Evolutionary conservation across 2,888 invertebrate species (phyloP).

Genomic region (Pyrrhia umbra): DNA sequence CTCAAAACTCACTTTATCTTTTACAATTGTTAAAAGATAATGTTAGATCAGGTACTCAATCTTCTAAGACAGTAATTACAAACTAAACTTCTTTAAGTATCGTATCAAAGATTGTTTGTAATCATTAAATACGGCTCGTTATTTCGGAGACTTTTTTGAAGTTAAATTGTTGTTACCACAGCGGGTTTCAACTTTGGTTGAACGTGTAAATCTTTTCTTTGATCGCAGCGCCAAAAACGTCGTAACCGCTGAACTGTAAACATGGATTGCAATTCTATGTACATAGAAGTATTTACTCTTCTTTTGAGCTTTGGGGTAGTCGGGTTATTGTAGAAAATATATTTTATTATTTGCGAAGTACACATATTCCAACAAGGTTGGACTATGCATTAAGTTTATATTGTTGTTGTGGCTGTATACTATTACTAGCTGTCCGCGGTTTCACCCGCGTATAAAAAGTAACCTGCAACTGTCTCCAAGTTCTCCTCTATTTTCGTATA

Average conservation of each 20-base stretch:
- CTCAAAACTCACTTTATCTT: conserved; percentile 7
- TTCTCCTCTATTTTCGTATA: too few species aligned
- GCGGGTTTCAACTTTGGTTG: conserved; percentile 27
- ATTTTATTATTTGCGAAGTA: too few species aligned
- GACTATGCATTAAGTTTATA: too few species aligned
- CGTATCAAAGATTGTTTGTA: conserved; percentile 29
- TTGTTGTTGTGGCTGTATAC: too few species aligned
- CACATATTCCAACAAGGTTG: too few species aligned
- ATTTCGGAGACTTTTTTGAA: conserved; percentile 40
- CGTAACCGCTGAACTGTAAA: not conserved
- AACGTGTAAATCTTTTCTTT: conserved; percentile 36
- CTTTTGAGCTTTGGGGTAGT: too few species aligned
- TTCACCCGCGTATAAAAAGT: too few species aligned
- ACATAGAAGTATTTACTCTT: too few species aligned
- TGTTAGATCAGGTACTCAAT: not conserved
- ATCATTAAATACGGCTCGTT: conserved; percentile 7
- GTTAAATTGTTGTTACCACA: conserved; percentile 32
- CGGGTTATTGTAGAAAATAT: too few species aligned
- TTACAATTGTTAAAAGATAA: conserved; percentile 11
- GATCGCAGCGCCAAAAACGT: conserved; percentile 7
- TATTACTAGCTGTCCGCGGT: too few species aligned
- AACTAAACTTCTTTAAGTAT: conserved; percentile 7
- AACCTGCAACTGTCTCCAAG: too few species aligned
- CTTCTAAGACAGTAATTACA: conserved; percentile 17
- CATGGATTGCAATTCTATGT: not conserved